Evolutionary conservation across 2,797 vertebrate genomes (phyloP).

Genomic region (Melanotaenia boesemani): DNA sequence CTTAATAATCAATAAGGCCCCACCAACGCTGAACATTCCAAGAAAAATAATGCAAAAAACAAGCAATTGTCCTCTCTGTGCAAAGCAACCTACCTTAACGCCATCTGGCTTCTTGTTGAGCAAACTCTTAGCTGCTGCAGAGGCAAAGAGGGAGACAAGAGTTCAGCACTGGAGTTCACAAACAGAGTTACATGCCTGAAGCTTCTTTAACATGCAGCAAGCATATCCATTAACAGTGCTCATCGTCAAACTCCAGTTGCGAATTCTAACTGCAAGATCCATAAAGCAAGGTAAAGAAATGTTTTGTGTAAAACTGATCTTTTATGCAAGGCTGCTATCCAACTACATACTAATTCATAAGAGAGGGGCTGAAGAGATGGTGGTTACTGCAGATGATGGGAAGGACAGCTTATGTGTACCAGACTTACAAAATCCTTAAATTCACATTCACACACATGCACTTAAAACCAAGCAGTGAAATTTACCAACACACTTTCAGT

Average conservation of each 20-base stretch:
- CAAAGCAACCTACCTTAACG: slow-evolving; percentile 91
- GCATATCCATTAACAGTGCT: slow-evolving; percentile 59
- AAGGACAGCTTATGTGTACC: slow-evolving; percentile 22
- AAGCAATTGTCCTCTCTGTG: slow-evolving; percentile 22
- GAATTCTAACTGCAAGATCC: slow-evolving; percentile 50
- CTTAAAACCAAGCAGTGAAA: slow-evolving; percentile 44
- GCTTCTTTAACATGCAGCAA: slow-evolving; percentile 77
- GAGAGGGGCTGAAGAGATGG: slow-evolving; percentile 22
- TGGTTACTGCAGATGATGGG: slow-evolving; percentile 41
- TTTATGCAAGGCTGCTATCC: slow-evolving; percentile 42
- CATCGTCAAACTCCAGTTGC: slow-evolving; percentile 66
- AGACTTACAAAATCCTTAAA: slow-evolving; percentile 39
- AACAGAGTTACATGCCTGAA: slow-evolving; percentile 21
- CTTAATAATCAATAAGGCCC: slow-evolving; percentile 48
- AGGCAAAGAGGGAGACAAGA: slow-evolving; percentile 55
- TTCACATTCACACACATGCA: slow-evolving; percentile 60
- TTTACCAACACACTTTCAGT: background rate
- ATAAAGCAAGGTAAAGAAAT: slow-evolving; percentile 64
- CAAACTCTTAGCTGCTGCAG: slow-evolving; percentile 97
- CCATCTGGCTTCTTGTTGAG: slow-evolving; percentile 95
- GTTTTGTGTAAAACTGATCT: slow-evolving; percentile 24
- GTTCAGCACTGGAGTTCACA: slow-evolving; percentile 47
- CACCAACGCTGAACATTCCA: slow-evolving; percentile 51
- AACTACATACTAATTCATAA: slow-evolving; percentile 29
- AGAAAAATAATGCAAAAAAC: slow-evolving; percentile 58